phyloP scores from a whole-genome alignment of 2,888 invertebrate species.

The Xanthia icteritia region DNA sequence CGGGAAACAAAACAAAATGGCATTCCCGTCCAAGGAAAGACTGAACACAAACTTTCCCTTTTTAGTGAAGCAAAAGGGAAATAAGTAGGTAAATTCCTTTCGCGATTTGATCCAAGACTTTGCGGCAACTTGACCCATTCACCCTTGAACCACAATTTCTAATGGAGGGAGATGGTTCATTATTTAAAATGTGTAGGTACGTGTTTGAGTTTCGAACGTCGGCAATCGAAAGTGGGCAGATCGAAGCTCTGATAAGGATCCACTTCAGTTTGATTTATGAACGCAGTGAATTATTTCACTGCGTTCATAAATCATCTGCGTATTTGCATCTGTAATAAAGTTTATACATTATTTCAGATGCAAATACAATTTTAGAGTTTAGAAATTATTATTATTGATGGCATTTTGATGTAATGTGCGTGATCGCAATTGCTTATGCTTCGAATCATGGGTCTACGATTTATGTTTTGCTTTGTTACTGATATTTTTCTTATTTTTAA shows the following conservation, averaged over 20 bases:
- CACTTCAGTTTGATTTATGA: constrained; percentile 61
- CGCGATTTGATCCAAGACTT: constrained; percentile 51
- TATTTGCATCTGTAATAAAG: too few relatives aligned
- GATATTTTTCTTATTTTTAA: background rate
- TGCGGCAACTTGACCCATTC: constrained; percentile 64
- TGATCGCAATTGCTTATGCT: constrained; percentile 24
- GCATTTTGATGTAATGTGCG: constrained; percentile 44
- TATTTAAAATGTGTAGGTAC: constrained; percentile 57
- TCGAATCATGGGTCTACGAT: background rate
- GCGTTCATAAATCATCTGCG: too few relatives aligned
- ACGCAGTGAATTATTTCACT: constrained; percentile 31
- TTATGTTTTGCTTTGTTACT: background rate
- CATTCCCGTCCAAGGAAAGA: constrained; percentile 47
- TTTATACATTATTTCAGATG: constrained; percentile 56
- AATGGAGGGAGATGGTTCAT: constrained; percentile 69
- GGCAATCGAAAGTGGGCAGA: constrained; percentile 65
- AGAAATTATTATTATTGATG: constrained; percentile 43
- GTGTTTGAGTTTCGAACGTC: constrained; percentile 45
- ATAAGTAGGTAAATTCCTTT: constrained; percentile 63
- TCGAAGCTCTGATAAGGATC: constrained; percentile 57
- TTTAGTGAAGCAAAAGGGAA: constrained; percentile 61
- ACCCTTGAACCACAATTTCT: constrained; percentile 78
- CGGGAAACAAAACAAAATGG: constrained; percentile 55
- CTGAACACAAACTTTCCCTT: constrained; percentile 65
- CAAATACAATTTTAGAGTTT: constrained; percentile 37